phyloP scores from a whole-genome alignment of 2,888 invertebrate species.

The Graphium colonna region DNA sequence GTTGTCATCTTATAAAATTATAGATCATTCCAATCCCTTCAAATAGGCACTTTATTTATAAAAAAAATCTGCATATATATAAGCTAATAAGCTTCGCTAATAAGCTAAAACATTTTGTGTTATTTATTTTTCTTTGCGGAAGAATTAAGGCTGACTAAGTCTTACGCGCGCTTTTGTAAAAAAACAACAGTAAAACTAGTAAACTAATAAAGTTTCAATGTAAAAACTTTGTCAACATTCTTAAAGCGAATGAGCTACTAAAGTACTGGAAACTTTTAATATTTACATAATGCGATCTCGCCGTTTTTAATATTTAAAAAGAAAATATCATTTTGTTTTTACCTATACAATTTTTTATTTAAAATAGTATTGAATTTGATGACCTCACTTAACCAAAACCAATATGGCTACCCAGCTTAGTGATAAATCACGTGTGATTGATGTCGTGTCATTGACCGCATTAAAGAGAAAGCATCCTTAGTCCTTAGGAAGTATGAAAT shows the following conservation, averaged over 20 bases:
- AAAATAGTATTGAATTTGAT: neutral
- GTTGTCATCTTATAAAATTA: no score
- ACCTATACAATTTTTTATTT: neutral
- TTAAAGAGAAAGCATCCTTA: constrained; percentile 3
- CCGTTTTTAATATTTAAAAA: neutral
- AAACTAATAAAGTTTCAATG: neutral
- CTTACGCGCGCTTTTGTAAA: no score
- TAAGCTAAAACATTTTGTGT: no score
- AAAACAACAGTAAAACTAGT: no score
- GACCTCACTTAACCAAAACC: neutral
- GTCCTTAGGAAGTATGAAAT: neutral
- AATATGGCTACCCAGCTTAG: neutral
- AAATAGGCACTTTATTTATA: no score
- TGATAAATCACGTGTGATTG: constrained; percentile 17
- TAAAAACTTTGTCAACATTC: neutral
- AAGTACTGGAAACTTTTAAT: neutral
- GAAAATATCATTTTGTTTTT: neutral
- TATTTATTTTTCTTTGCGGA: no score
- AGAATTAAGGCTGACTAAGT: no score
- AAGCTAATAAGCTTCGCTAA: no score
- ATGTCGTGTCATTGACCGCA: constrained; percentile 7
- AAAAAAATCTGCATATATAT: no score
- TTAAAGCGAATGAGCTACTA: neutral
- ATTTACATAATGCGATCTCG: neutral
- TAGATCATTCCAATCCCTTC: no score